Evolutionary conservation across 2,113 vertebrate species (phyloP).

Genomic region (Rhinichthys klamathensis): DNA sequence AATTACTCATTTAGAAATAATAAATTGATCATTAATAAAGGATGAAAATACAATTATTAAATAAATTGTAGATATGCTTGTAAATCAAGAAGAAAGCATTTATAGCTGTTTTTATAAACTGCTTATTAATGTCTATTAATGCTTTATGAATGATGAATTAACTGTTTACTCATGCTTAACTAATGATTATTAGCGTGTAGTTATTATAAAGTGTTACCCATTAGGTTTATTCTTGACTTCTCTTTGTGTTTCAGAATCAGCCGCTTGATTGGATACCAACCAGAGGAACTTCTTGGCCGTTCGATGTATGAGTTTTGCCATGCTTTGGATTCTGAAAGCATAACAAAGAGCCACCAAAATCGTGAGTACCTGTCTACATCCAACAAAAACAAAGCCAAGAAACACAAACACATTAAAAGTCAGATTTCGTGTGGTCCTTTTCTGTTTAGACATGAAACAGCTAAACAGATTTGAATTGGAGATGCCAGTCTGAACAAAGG

Average conservation of each 20-base stretch:
- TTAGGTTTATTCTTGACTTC: conserved; percentile 10
- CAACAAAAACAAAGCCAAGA: not conserved
- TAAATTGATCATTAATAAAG: too few species aligned
- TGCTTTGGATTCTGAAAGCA: conserved; percentile 81
- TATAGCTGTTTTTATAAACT: too few species aligned
- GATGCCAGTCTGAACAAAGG: not conserved
- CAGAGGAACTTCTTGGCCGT: conserved; percentile 88
- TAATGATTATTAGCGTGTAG: too few species aligned
- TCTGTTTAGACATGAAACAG: not conserved
- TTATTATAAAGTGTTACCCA: too few species aligned
- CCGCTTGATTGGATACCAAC: conserved; percentile 85
- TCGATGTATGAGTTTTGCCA: conserved; percentile 93
- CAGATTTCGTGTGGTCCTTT: not conserved
- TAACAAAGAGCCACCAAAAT: conserved; percentile 91
- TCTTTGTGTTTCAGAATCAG: conserved; percentile 79
- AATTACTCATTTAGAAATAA: too few species aligned
- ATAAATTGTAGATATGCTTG: too few species aligned
- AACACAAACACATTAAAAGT: not conserved
- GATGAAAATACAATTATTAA: too few species aligned
- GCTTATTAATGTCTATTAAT: too few species aligned
- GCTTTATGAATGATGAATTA: too few species aligned
- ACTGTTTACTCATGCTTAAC: too few species aligned
- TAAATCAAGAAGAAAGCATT: too few species aligned
- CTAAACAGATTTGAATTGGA: not conserved
- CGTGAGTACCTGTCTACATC: conserved; percentile 74